Percentiles rank a stretch among this genome's conserved stretches.
These are phyloP conservation scores for Limenitis arthemis DNA, from an alignment of 2,888 invertebrate genomes.

Conservation along the genomic window DNA sequence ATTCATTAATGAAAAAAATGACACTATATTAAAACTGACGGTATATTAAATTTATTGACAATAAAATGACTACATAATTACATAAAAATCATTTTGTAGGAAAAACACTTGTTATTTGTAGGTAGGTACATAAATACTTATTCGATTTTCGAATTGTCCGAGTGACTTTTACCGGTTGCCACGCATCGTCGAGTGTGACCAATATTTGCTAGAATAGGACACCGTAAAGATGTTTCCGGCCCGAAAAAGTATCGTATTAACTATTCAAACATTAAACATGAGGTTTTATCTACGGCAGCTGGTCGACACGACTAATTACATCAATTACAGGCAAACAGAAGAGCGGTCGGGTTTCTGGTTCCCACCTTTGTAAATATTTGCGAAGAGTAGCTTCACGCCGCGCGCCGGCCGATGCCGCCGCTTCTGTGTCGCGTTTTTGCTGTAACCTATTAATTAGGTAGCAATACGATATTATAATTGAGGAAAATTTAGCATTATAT, in stretches of 20 bases:
- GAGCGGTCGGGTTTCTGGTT: conserved; percentile 57
- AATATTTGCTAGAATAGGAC: conserved; percentile 65
- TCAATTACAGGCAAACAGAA: conserved; percentile 68
- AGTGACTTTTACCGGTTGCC: conserved; percentile 38
- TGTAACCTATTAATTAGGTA: no score
- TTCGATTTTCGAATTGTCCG: not conserved
- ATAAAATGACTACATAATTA: no score
- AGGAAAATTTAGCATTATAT: no score
- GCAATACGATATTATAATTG: no score
- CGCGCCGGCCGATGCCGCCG: conserved; percentile 25
- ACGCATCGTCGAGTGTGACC: conserved; percentile 60
- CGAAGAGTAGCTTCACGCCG: conserved; percentile 38
- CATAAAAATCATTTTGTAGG: no score
- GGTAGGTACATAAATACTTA: not conserved
- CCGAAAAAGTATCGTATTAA: conserved; percentile 65
- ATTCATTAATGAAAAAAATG: no score
- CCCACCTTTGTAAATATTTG: conserved; percentile 71
- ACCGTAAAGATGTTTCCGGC: conserved; percentile 67
- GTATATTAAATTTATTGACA: no score
- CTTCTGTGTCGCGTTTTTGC: conserved; percentile 11
- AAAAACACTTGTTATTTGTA: not conserved
- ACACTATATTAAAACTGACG: no score
- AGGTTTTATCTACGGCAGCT: conserved; percentile 57
- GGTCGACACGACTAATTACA: conserved; percentile 71
- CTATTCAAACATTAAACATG: conserved; percentile 54